phyloP scores from a whole-genome alignment of 2,113 vertebrate species.

The Eulemur macaco region DNA sequence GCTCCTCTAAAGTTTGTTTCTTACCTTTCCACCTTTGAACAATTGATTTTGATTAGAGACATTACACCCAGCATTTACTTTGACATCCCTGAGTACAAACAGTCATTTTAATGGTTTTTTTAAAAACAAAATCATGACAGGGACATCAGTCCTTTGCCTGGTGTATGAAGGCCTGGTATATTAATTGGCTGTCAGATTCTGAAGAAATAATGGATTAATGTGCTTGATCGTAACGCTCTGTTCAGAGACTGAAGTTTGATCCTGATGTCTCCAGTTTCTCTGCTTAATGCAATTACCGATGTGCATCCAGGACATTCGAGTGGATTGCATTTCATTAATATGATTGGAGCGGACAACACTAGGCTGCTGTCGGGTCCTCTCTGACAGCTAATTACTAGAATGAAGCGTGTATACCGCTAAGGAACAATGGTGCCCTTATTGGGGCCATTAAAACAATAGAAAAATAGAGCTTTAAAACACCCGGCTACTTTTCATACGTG shows the following conservation, averaged over 20 bases:
- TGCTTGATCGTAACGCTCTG: conserved; percentile 87
- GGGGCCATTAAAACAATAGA: conserved; percentile 76
- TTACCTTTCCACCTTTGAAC: conserved; percentile 75
- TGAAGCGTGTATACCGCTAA: conserved; percentile 93
- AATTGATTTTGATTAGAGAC: conserved; percentile 78
- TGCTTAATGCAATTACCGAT: conserved; percentile 94
- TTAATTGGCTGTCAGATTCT: conserved; percentile 97
- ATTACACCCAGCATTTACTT: conserved; percentile 72
- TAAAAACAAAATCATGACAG: conserved; percentile 75
- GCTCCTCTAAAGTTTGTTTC: conserved; percentile 67
- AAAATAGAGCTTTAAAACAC: conserved; percentile 68
- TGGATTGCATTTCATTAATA: conserved; percentile 98
- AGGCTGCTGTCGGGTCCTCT: conserved; percentile 94
- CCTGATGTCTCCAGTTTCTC: conserved; percentile 86
- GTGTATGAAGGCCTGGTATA: conserved; percentile 87
- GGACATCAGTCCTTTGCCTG: conserved; percentile 82
- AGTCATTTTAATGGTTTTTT: conserved; percentile 75
- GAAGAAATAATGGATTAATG: conserved; percentile 94
- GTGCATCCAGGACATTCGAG: conserved; percentile 94
- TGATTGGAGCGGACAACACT: conserved; percentile 96
- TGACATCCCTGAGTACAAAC: conserved; percentile 77
- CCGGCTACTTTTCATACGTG: conserved; percentile 38
- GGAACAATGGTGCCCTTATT: conserved; percentile 92
- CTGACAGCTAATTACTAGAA: conserved; percentile 99
- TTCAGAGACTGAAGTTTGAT: conserved; percentile 87